Percentiles rank a stretch among this genome's conserved stretches.
Conservation (phyloP, 1,140 invertebrate genomes). For the Acromyrmex echinatior region DNA sequence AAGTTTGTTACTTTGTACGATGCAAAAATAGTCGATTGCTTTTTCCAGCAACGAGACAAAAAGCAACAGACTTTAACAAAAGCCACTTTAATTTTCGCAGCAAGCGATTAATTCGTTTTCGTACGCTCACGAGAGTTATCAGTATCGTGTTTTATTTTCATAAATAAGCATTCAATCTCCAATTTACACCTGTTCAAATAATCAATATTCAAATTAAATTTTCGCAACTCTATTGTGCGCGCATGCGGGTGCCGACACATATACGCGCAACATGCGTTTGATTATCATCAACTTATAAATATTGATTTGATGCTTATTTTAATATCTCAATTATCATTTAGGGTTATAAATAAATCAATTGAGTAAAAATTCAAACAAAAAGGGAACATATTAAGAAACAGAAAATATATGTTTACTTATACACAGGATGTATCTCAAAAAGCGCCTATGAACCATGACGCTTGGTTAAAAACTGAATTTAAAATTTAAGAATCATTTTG, state of each 20-base stretch:
- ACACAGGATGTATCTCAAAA: background rate
- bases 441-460: background rate
- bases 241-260: background rate
- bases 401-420: background rate
- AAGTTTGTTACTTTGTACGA: background rate
- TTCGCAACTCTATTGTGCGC: background rate
- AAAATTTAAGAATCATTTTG: too few species aligned
- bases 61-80: background rate
- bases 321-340: background rate
- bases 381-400: background rate
- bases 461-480: too few species aligned
- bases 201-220: slow-evolving; percentile 31
- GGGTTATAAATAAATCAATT: background rate
- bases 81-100: background rate
- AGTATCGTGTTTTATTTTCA: background rate
- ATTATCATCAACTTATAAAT: background rate
- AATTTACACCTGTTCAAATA: slow-evolving; percentile 65
- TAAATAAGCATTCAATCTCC: slow-evolving; percentile 8
- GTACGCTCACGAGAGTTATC: background rate
- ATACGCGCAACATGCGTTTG: too few species aligned
- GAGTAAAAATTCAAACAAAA: background rate
- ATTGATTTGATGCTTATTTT: slow-evolving; percentile 10
- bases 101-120: background rate
- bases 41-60: background rate
- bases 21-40: background rate